phyloP scores from a whole-genome alignment of 2,113 vertebrate genomes.

The Mus musculus region DNA sequence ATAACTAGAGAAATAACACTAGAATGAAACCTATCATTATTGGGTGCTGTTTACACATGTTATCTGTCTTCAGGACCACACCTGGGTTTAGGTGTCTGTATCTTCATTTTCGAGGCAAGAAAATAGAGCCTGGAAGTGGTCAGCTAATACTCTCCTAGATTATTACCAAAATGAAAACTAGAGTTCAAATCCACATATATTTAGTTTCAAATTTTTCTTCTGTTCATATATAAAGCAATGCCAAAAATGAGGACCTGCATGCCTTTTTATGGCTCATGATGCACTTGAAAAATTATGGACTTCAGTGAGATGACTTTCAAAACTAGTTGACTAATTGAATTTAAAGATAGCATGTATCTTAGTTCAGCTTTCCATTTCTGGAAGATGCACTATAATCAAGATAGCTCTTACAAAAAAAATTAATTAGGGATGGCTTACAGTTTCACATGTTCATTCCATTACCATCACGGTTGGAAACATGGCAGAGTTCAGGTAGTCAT shows the following conservation, averaged over 20 bases:
- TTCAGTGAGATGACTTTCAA: slow-evolving; percentile 8
- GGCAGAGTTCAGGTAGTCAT: too few species aligned
- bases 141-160: not conserved
- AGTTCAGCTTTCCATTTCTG: too few species aligned
- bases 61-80: not conserved
- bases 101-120: not conserved
- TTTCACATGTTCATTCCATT: too few species aligned
- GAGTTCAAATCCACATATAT: not conserved
- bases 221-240: not conserved
- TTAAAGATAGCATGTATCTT: not conserved
- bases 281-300: not conserved
- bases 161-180: not conserved
- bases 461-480: too few species aligned
- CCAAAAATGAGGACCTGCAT: not conserved
- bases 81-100: not conserved
- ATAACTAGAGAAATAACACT: not conserved
- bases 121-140: not conserved
- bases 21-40: not conserved
- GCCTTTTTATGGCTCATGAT: not conserved
- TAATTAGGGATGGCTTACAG: too few species aligned
- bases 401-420: too few species aligned
- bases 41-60: not conserved
- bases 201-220: not conserved
- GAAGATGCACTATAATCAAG: too few species aligned
- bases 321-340: not conserved